Percentiles rank a stretch among this genome's conserved stretches.
phyloP scores from a whole-genome alignment of 2,113 vertebrate species.

The Diadophis punctatus region DNA sequence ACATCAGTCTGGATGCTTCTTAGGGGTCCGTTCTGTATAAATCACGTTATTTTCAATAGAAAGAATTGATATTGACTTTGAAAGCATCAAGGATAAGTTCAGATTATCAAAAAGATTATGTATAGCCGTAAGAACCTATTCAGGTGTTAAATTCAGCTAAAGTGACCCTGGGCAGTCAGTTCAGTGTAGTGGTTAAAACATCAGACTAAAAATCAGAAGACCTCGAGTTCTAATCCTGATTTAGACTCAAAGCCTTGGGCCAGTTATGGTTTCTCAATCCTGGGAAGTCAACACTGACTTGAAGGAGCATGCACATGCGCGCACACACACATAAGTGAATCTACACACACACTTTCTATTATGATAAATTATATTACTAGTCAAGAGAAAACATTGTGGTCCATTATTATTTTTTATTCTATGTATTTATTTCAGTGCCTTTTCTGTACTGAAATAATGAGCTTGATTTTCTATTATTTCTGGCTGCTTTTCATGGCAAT shows the following conservation, averaged over 20 bases:
- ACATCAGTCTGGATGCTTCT: background rate
- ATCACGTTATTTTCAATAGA: background rate
- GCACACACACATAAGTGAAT: background rate
- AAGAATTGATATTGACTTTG: background rate
- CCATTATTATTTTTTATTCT: background rate
- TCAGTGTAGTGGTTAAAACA: background rate
- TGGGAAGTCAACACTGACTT: background rate
- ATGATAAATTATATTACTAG: background rate
- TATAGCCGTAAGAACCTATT: background rate
- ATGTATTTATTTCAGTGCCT: background rate
- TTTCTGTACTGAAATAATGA: background rate
- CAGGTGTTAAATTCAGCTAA: background rate
- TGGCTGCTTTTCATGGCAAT: background rate
- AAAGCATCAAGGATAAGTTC: background rate
- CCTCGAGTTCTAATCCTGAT: background rate
- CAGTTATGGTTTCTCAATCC: background rate
- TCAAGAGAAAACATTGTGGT: background rate
- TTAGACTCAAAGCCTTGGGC: background rate
- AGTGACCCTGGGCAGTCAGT: background rate
- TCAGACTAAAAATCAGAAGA: background rate
- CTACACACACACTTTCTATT: background rate
- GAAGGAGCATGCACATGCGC: background rate
- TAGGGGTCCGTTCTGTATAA: background rate
- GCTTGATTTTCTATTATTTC: background rate
- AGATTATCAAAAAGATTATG: background rate